Evolutionary conservation across 2,113 vertebrate genomes (phyloP).

Genomic region (Poecilia latipinna): DNA sequence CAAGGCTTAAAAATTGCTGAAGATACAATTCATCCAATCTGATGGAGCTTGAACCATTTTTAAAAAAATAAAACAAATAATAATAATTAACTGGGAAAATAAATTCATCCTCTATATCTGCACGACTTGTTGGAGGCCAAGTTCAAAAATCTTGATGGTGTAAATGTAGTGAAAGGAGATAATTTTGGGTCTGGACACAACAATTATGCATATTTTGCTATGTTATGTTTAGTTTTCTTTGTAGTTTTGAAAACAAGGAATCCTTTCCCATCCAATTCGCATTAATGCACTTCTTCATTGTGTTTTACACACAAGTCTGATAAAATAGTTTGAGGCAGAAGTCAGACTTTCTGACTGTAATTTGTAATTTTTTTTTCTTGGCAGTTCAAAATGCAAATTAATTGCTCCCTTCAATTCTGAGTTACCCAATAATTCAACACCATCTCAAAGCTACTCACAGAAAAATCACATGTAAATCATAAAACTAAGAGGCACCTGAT

Average conservation of each 20-base stretch:
- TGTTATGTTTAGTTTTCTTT: neutral
- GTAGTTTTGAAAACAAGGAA: neutral
- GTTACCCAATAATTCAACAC: conserved; percentile 2
- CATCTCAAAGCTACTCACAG: neutral
- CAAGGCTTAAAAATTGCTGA: no score
- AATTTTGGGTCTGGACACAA: neutral
- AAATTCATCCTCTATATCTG: no score
- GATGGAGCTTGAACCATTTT: no score
- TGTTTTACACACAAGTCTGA: neutral
- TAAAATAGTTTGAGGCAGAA: neutral
- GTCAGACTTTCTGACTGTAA: neutral
- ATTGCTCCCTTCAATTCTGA: conserved; percentile 15
- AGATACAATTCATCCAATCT: no score
- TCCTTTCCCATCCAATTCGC: neutral
- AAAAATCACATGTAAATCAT: conserved; percentile 35
- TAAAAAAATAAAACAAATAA: no score
- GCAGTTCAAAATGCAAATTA: conserved; percentile 16
- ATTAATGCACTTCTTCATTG: neutral
- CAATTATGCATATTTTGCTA: neutral
- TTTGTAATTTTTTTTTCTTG: neutral
- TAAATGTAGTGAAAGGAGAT: neutral
- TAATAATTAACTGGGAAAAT: no score
- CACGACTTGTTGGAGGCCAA: no score
- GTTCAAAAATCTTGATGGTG: neutral
- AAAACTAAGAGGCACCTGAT: conserved; percentile 49